Evolutionary conservation across 2,888 invertebrate genomes (phyloP).

Genomic region (Andrena hattorfiana): DNA sequence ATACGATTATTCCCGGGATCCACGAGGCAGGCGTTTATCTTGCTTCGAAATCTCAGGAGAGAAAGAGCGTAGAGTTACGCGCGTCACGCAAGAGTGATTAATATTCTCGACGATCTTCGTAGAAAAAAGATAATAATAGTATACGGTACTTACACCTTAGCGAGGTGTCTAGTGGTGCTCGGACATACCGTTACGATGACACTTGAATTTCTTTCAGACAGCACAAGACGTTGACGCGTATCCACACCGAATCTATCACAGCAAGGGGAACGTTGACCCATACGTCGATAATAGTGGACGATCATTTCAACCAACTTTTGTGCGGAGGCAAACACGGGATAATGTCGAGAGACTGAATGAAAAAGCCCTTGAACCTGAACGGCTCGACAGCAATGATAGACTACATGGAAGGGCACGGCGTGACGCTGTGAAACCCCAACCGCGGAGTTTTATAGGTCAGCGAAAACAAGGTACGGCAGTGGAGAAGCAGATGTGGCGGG

Average conservation of each 20-base stretch:
- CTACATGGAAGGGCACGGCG: neutral
- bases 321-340: neutral
- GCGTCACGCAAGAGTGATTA: neutral
- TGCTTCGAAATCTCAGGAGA: neutral
- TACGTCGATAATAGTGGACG: neutral
- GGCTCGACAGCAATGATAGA: neutral
- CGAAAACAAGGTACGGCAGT: neutral
- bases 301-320: neutral
- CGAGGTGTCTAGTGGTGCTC: no score
- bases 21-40: neutral
- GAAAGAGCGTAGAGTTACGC: neutral
- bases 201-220: conserved; percentile 8
- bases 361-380: no score
- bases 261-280: neutral
- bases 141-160: neutral
- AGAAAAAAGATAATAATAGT: neutral
- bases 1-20: neutral
- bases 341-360: conserved; percentile 2
- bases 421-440: neutral
- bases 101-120: neutral
- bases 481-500: neutral
- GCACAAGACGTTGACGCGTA: neutral
- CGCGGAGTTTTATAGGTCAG: neutral
- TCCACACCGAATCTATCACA: neutral
- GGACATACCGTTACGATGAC: neutral